phyloP scores from a whole-genome alignment of 2,113 vertebrate species.

The Scomber colias region DNA sequence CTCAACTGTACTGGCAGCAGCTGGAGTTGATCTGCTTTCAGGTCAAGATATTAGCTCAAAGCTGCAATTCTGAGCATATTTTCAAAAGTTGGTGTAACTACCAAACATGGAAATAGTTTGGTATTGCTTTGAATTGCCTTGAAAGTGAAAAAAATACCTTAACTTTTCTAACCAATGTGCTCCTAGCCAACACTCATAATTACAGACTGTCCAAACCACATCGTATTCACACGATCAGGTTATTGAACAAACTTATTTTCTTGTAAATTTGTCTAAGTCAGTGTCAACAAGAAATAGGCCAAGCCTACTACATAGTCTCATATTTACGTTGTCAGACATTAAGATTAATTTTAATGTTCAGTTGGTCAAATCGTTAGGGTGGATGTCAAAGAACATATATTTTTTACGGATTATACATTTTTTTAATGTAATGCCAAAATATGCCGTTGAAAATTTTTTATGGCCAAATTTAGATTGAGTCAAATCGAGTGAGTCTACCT shows the following conservation, averaged over 20 bases:
- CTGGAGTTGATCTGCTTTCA: neutral
- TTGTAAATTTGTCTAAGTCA: neutral
- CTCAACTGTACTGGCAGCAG: neutral
- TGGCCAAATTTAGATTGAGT: slow-evolving; percentile 60
- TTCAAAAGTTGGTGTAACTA: no score
- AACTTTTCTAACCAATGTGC: slow-evolving; percentile 3
- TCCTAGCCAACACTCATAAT: slow-evolving; percentile 9
- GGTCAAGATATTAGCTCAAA: neutral
- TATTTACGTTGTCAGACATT: neutral
- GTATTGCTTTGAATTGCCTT: neutral
- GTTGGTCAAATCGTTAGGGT: neutral
- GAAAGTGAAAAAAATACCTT: slow-evolving; percentile 1
- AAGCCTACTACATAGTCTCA: neutral
- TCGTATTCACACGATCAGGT: slow-evolving; percentile 6
- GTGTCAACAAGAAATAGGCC: neutral
- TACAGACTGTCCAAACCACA: neutral
- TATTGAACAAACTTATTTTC: neutral
- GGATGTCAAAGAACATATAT: slow-evolving; percentile 10
- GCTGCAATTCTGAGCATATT: neutral
- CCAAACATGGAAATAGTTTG: neutral
- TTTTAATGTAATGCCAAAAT: slow-evolving; percentile 54
- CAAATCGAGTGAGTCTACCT: slow-evolving; percentile 46
- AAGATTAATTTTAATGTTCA: neutral
- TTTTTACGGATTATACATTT: slow-evolving; percentile 11
- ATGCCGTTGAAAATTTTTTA: slow-evolving; percentile 17